Percentiles rank a stretch among this genome's conserved stretches.
Conservation (phyloP, 2,888 invertebrate genomes). For the Thelaira solivaga region DNA sequence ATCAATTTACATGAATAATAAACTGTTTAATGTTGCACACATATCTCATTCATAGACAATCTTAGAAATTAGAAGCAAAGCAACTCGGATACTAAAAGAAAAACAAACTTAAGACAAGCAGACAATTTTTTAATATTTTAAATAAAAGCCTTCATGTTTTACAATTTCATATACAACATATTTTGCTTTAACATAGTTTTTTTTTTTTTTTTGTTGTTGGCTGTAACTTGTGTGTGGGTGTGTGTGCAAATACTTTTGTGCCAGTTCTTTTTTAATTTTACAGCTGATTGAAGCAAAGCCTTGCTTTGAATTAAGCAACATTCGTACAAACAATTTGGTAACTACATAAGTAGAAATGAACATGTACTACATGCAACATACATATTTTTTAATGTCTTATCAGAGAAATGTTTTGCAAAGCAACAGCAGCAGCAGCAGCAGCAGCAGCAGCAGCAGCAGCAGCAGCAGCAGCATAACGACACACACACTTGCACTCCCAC, state of each 20-base stretch:
- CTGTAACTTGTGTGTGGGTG: not conserved
- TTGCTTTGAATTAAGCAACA: constrained; percentile 8
- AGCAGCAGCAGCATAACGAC: not conserved
- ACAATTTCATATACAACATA: not conserved
- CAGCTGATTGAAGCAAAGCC: constrained; percentile 51
- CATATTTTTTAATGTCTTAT: not conserved
- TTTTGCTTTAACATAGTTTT: not conserved
- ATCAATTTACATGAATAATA: not conserved
- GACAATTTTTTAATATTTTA: constrained; percentile 49
- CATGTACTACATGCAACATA: too few relatives aligned
- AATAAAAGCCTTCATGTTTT: constrained; percentile 42
- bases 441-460: not conserved
- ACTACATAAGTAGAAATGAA: too few relatives aligned
- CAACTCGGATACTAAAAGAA: not conserved
- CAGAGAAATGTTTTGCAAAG: not conserved
- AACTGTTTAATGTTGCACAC: not conserved
- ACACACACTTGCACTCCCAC: not conserved
- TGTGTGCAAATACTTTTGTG: constrained; percentile 41
- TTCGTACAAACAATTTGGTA: not conserved
- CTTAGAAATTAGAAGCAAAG: not conserved
- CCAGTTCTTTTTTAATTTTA: constrained; percentile 40
- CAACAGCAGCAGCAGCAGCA: constrained; percentile 9
- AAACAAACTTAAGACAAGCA: constrained; percentile 20
- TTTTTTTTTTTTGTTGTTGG: not conserved
- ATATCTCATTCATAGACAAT: not conserved